Evolutionary conservation across 2,113 vertebrate genomes (phyloP).

Genomic region (Diphyllodes magnificus): DNA sequence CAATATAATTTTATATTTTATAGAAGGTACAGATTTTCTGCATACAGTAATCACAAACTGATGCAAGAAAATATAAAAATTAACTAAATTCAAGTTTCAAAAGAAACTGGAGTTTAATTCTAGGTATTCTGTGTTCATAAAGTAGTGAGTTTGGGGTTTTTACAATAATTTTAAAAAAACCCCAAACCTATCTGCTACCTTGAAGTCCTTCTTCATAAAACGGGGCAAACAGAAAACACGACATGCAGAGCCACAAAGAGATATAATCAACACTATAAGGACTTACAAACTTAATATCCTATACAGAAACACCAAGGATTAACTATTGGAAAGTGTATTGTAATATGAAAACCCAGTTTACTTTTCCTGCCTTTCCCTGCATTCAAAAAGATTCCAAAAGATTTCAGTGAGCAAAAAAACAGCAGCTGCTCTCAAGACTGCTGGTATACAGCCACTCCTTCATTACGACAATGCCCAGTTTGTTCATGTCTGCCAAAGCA

Average conservation of each 20-base stretch:
- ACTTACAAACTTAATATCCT: background rate
- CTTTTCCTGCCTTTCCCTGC: background rate
- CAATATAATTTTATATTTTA: background rate
- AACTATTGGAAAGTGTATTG: background rate
- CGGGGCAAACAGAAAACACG: background rate
- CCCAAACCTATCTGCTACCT: background rate
- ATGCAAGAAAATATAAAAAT: background rate
- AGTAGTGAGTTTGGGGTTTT: background rate
- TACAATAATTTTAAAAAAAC: background rate
- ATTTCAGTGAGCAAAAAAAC: background rate
- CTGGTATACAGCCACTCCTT: background rate
- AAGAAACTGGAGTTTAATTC: background rate
- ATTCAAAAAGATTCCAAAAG: background rate
- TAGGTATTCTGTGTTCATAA: background rate
- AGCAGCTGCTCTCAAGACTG: background rate
- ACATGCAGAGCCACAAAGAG: background rate
- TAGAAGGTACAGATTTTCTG: background rate
- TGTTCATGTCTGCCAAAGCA: background rate
- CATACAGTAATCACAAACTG: background rate
- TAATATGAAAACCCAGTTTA: background rate
- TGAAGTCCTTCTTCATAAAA: background rate
- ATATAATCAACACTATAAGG: background rate
- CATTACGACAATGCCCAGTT: background rate
- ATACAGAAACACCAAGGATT: background rate
- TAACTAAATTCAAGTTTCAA: background rate